Conservation (phyloP, 2,797 vertebrate species). For the Huso huso region DNA sequence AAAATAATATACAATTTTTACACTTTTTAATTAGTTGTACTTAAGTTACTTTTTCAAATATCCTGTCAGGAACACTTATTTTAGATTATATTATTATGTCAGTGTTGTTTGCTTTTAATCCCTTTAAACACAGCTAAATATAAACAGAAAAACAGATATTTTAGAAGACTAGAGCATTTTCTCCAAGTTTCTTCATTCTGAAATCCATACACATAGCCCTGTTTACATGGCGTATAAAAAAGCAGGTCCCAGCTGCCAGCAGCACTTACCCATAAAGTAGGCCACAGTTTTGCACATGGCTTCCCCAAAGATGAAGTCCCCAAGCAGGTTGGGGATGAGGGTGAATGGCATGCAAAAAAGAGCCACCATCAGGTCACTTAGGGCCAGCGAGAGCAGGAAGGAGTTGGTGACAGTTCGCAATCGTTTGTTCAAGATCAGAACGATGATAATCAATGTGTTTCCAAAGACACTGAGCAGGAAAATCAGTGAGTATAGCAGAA, state of each 20-base stretch:
- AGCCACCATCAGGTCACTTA: conserved; percentile 89
- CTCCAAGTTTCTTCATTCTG: too few species aligned
- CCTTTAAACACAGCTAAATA: too few species aligned
- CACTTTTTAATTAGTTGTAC: too few species aligned
- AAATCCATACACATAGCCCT: too few species aligned
- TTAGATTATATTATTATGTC: too few species aligned
- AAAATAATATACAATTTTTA: too few species aligned
- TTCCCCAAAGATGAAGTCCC: conserved; percentile 86
- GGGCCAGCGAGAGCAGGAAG: conserved; percentile 85
- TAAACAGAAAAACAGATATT: too few species aligned
- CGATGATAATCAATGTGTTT: conserved; percentile 80
- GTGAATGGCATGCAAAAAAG: conserved; percentile 93
- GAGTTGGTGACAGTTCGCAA: conserved; percentile 90
- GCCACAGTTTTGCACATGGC: conserved; percentile 82
- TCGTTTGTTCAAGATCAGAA: conserved; percentile 77
- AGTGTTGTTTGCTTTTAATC: too few species aligned
- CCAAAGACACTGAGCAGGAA: conserved; percentile 83
- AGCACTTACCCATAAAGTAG: conserved; percentile 85
- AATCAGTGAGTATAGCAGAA: conserved; percentile 79
- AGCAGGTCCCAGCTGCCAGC: background rate
- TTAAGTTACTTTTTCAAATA: too few species aligned
- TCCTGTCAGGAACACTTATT: too few species aligned
- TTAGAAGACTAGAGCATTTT: too few species aligned
- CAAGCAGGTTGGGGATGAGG: conserved; percentile 82
- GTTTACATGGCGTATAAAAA: background rate